Conservation (phyloP, 2,113 vertebrate species). For the Ictalurus punctatus region DNA sequence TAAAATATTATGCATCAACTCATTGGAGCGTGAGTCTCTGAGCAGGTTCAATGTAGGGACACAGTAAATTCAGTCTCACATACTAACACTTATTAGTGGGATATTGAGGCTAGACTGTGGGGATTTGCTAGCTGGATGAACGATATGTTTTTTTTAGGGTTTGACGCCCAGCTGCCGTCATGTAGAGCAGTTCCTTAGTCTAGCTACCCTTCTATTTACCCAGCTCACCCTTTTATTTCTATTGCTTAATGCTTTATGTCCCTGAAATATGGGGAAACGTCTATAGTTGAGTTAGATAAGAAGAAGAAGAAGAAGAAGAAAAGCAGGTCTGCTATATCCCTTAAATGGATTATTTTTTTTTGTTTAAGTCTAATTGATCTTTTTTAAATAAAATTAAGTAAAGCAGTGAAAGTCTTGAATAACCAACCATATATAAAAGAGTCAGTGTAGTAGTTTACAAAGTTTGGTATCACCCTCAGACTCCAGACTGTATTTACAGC, state of each 20-base stretch:
- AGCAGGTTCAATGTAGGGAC: neutral
- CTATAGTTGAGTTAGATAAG: neutral
- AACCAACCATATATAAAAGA: neutral
- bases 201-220: neutral
- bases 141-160: conserved; percentile 29
- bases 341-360: too few species aligned
- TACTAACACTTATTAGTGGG: neutral
- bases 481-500: neutral
- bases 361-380: neutral
- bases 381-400: neutral
- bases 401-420: neutral
- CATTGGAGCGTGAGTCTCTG: neutral
- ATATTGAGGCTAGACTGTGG: conserved; percentile 47
- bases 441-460: neutral
- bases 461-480: neutral
- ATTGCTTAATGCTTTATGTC: neutral
- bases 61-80: neutral
- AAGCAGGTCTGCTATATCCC: neutral
- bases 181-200: neutral
- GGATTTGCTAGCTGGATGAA: conserved; percentile 49
- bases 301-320: neutral
- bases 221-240: neutral
- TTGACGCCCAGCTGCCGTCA: conserved; percentile 15
- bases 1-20: neutral
- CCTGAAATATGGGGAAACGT: neutral